Evolutionary conservation across 2,888 invertebrate genomes (phyloP).

Genomic region (Acronicta psi): DNA sequence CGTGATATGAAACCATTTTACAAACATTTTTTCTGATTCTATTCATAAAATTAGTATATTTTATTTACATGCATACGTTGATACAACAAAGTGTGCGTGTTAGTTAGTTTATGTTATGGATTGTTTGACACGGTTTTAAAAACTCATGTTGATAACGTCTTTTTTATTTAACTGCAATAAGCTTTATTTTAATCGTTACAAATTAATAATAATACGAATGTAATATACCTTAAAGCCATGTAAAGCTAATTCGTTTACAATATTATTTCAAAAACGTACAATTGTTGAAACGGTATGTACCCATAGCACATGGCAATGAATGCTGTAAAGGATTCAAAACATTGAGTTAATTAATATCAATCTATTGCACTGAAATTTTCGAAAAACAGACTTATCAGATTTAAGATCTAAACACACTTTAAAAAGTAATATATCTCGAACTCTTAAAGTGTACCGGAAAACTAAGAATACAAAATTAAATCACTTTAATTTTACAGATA

Average conservation of each 20-base stretch:
- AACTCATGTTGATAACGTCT: background rate
- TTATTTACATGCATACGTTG: background rate
- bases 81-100: too few relatives aligned
- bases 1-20: background rate
- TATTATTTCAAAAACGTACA: too few relatives aligned
- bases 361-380: too few relatives aligned
- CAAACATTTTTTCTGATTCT: background rate
- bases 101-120: background rate
- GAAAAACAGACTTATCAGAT: too few relatives aligned
- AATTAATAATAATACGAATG: too few relatives aligned
- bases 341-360: too few relatives aligned
- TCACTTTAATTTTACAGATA: constrained; percentile 80
- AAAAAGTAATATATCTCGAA: background rate
- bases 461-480: constrained; percentile 42
- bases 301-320: too few relatives aligned
- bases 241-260: too few relatives aligned
- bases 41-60: background rate
- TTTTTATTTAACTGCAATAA: background rate
- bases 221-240: too few relatives aligned
- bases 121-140: background rate
- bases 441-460: background rate
- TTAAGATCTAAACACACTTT: too few relatives aligned
- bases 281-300: too few relatives aligned
- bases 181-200: background rate
- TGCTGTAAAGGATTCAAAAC: too few relatives aligned